Evolutionary conservation across 2,797 vertebrate genomes (phyloP), one percentile per base, ranked within the genome.

Genomic region (Eupleurogrammus muticus): DNA sequence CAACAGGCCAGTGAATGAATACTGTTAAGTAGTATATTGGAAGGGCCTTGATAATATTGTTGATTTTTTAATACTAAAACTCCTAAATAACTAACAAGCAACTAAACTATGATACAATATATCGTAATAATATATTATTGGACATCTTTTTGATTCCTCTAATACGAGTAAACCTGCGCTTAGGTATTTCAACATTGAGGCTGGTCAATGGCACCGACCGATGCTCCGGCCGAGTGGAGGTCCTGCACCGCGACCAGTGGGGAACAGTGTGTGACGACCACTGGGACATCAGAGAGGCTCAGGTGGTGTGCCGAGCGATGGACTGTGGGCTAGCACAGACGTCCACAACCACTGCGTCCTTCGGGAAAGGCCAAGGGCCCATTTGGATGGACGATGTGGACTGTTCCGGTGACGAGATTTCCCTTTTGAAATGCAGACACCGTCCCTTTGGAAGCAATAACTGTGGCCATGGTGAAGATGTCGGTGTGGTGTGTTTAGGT

Each of bases 351-450:
- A 79, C 55, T 47, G 87, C 90, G 23, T 83, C 88, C 66, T 94
- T 89, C 46, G 93, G 92, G 9, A 28, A 60, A 67, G 92, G 93
- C 19, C 50, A 9, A 1, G 93, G 92, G 46, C 90, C 83, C 3
- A 90, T 93, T 70, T 94, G 93, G 93, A 61, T 92, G 69, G 90
- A 92, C 58, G 81, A 92, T 20, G 87, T 93, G 52, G 56, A 12
- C 9, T 94, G 93, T 40, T 7, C 8, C 1, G 92, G 93, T 10
- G 9, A 50, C 3, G 93, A 94, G 77, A 0, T 6, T 1, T 82
- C 88, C 0, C 47, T 94, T 51, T 34, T 75, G 5, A 70, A 89
- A 3, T 94, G 93, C 38, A 0, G 0, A 0, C 90, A 92, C 35
- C 48, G 11, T 0, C 5, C 3, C 1, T 90, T 81, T 79, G 92